Evolutionary conservation across 1,140 invertebrate species (phyloP).

Genomic region (Eurosta solidaginis): DNA sequence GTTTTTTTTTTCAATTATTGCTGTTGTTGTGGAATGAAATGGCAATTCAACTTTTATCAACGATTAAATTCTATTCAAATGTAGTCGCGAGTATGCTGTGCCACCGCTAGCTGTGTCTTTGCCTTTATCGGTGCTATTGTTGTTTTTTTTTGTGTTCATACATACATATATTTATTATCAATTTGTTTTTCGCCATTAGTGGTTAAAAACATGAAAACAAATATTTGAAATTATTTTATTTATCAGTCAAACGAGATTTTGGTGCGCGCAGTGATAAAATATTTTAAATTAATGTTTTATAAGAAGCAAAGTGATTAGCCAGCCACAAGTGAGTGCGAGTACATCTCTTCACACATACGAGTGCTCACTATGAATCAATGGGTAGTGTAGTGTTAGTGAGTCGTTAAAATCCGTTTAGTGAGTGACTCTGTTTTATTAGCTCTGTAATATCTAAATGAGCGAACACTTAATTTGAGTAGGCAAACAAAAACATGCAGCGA

Average conservation of each 20-base stretch:
- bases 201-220: too few relatives aligned
- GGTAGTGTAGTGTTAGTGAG: background rate
- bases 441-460: too few relatives aligned
- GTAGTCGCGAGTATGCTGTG: background rate
- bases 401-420: too few relatives aligned
- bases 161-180: background rate
- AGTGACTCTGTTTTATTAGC: too few relatives aligned
- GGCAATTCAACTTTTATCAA: conserved; percentile 6
- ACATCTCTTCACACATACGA: background rate
- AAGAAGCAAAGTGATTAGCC: background rate
- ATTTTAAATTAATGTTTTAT: too few relatives aligned
- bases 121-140: background rate
- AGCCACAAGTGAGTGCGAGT: background rate
- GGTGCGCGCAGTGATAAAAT: background rate
- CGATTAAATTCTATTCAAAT: background rate
- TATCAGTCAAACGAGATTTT: too few relatives aligned
- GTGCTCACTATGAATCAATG: background rate
- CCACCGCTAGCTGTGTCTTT: background rate
- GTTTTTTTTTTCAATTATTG: background rate
- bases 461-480: background rate
- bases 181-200: too few relatives aligned
- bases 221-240: too few relatives aligned
- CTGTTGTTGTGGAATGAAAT: background rate
- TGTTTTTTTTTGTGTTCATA: background rate
- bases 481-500: background rate